Evolutionary conservation across 2,113 vertebrate genomes (phyloP), one percentile per base, ranked within the genome.

Genomic region (Upupa epops): DNA sequence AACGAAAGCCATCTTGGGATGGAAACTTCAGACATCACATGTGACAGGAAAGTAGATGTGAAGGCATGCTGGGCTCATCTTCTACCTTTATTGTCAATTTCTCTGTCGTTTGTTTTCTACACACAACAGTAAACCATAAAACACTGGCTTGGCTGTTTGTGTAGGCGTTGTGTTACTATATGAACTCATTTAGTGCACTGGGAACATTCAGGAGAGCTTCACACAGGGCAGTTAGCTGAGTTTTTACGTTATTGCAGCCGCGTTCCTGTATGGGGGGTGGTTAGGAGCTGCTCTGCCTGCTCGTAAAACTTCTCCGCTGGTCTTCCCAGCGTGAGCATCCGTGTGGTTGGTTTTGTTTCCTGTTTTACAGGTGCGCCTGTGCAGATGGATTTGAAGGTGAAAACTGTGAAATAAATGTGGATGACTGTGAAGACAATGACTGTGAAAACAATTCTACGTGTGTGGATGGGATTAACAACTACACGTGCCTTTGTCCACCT

Each of bases 401-500:
- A 91, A 93, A 97, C 22, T 99, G 99, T 93, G 98, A 99, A 97
- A 94, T 98, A 95, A 99, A 99, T 92, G 97, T 99, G n/a, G 99
- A 99, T 64, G 99, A 99, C 94, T 99, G 99, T 86, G 99, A 99
- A 95, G 99, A 99, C 84, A 99, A 99, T 71, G 99, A 99, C 97
- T 99, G 99, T 89, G 99, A 99, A 96, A 99, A 99, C 96, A 99
- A 99, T 96, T 98, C 99, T 51, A 99, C 99, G 11, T 99, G 99
- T 36, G 95, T 99, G 1, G 99, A 99, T 89, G 99, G 99, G 55
- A 98, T 99, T 97, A 99, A 99, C 96, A 99, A 99, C 97, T 99
- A 99, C 94, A 99, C 99, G 1, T 99, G 99, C 96, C 98, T 99
- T 90, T 99, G 99, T 93, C 98, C 98, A 31, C 98, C 98, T 61